phyloP scores from a whole-genome alignment of 1,140 invertebrate species.

The Ceratitis capitata region DNA sequence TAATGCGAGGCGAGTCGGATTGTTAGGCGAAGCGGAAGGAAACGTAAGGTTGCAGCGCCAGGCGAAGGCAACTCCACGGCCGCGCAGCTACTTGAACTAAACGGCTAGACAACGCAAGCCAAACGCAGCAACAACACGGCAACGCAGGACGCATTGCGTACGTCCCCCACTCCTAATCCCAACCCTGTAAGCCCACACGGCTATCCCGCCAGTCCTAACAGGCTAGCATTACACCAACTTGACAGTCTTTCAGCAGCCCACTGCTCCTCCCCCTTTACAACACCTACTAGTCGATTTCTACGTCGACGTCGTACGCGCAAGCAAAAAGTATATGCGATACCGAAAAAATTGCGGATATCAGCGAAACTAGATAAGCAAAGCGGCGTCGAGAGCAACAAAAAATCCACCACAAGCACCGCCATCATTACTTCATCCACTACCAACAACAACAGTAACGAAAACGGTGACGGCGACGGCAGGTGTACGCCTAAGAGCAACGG shows the following conservation, averaged over 20 bases:
- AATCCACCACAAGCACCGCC: neutral
- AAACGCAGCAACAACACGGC: constrained; percentile 16
- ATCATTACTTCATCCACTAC: too few relatives aligned
- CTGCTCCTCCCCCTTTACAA: neutral
- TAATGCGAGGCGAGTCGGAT: constrained; percentile 15
- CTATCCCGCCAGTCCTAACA: neutral
- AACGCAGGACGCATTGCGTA: neutral
- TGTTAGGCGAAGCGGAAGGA: neutral
- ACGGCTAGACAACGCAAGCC: neutral
- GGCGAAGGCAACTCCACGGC: constrained; percentile 25
- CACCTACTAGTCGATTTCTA: neutral
- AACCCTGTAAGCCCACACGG: neutral
- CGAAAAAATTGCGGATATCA: constrained; percentile 15
- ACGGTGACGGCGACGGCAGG: neutral
- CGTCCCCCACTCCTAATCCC: constrained; percentile 9
- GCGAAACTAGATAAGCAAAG: constrained; percentile 19
- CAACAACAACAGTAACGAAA: too few relatives aligned
- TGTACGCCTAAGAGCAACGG: neutral
- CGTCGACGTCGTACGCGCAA: constrained; percentile 18
- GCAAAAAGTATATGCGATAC: neutral
- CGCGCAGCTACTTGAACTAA: neutral
- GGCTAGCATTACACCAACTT: neutral
- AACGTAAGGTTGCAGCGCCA: neutral
- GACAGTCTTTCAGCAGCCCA: neutral
- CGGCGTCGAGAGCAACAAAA: neutral